phyloP scores from a whole-genome alignment of 2,113 vertebrate genomes.

The Seriola rivoliana region DNA sequence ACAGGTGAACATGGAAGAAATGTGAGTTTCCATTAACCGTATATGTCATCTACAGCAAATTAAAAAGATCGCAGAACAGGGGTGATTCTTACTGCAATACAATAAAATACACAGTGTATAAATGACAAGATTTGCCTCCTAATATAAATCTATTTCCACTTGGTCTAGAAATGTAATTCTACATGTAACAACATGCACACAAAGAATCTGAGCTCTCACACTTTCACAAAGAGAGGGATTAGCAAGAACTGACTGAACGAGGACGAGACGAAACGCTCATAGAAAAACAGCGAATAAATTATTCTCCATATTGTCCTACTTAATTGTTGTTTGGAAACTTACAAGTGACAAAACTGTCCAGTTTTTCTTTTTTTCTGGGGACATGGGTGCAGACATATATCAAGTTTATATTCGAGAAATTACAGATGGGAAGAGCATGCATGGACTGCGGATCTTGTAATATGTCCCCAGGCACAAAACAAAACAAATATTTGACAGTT shows the following conservation, averaged over 20 bases:
- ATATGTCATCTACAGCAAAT: no score
- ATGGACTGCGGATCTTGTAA: neutral
- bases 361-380: neutral
- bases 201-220: neutral
- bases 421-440: neutral
- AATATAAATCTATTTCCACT: no score
- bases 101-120: neutral
- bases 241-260: neutral
- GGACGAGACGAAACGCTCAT: neutral
- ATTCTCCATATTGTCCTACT: no score
- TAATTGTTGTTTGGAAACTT: neutral
- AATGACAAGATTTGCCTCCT: no score
- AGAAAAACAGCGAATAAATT: no score
- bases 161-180: neutral
- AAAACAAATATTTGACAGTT: slow-evolving; percentile 37
- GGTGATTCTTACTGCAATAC: no score
- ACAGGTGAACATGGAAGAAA: no score
- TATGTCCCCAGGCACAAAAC: neutral
- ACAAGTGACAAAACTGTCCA: neutral
- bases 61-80: neutral
- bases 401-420: neutral
- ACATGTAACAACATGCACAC: neutral
- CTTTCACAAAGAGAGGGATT: neutral
- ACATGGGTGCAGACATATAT: neutral
- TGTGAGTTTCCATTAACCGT: neutral